Evolutionary conservation across 2,797 vertebrate genomes (phyloP), one percentile per base, ranked within the genome.

Genomic region (Esox lucius): DNA sequence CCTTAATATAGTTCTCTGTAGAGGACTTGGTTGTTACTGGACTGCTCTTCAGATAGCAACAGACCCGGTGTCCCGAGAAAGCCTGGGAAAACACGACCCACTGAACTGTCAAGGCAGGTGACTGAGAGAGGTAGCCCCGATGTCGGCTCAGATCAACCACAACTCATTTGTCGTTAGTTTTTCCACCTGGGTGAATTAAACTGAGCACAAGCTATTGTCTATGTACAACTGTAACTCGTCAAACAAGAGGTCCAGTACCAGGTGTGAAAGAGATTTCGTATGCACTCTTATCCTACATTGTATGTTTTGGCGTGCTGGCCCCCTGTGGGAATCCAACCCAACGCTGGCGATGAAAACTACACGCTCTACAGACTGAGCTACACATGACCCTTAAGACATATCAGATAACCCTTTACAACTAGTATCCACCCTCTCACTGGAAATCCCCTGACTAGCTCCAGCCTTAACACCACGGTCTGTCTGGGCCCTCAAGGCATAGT

Each of bases 371-470:
- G 42, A 2, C 42, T 1, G 42, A 46, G 42, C 42, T 46, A 46
- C 42, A 46, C 42, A 46, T 11, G 42, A 46, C 42, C 42, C 42
- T 11, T 11, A 8, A 61, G 22, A 22, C 56, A 61, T 24, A 61
- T 61, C 56, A 13, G 56, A 59, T 26, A 26, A 13, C 22, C 12
- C 56, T 61, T 61, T 61, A 61, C 22, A 61, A 8, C 22, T 24
- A 61, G 22, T 61, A 61, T 24, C 42, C 28, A 51, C 46, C 48
- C 49, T 53, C 24, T 19, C 15, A 17, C 9, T 80, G 77, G 81
- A 83, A 84, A 81, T 53, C 72, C 76, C 79, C 79, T 59, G 28
- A 64, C 56, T 11, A 24, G 9, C 56, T 31, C n/a, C 67, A 68
- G 65, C 68, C 72, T 48, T 68, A 67, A 71, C 4, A 48, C 59